Evolutionary conservation across 2,797 vertebrate species (phyloP), one percentile per base, ranked within the genome.

Genomic region (Parauchenoglanis punctatus): DNA sequence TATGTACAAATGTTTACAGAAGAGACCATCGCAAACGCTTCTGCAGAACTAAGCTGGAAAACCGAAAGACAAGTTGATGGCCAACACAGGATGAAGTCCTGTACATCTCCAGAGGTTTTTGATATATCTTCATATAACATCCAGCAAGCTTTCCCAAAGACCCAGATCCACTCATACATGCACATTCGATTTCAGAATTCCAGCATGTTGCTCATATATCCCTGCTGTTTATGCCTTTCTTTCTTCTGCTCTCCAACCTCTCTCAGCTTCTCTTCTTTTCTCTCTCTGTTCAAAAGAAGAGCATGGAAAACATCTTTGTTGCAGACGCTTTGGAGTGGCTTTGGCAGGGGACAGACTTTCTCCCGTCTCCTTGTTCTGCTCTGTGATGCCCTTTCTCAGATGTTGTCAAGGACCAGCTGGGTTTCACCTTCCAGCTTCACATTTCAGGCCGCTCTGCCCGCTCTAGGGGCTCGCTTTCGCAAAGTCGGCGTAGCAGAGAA

Each of bases 301-400:
- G 46, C 75, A 89, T 80, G 73, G 73, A 86, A 86, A 25, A 35
- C 86, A n/a, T 77, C 83, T 89, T 86, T 89, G 73, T 84, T 84
- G 54, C 49, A 18, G 63, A 67, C 56, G 81, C 75, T 87, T 90
- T 81, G 80, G 77, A 85, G 83, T 81, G 46, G 49, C 65, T 70
- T 72, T 72, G 87, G 83, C 70, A 77, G 49, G 46, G 58, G 58
- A n/a, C 81, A 58, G 81, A 76, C 54, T 31, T 81, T 85, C 81
- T 87, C 28, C 31, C 0, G 73, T 87, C 40, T 73, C 18, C 78
- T 49, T 84, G 23, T 87, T 73, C 44, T 46, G 31, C 56, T 46
- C 58, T 46, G 58, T 44, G 35, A 44, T 81, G 78, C 44, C 73
- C 70, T 85, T 80, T 76, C 75, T 87, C 25, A 84, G 75, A 84